Base-by-base conservation (phyloP, 1,140 invertebrate genomes). In the Chrysomallon squamiferum region DNA sequence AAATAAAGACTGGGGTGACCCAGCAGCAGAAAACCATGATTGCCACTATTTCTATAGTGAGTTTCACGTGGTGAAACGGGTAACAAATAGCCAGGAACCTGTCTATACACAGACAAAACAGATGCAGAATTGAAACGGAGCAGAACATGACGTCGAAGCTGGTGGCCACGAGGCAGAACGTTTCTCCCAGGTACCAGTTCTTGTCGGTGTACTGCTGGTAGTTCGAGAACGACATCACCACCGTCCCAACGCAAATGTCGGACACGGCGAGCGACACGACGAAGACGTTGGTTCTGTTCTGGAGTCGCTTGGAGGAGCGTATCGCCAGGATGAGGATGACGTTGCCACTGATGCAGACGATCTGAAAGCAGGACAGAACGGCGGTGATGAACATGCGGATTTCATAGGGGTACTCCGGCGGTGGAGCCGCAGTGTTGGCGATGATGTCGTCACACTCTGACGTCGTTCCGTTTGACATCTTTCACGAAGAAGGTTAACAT, bases 91-190 rank as follows among this genome's bases (percentile, higher is more conserved):
- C 96, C 73, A 98, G 95, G 86, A 98, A 99, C 45, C 96, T 89
- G 87, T 99, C 97, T 73, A 99, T 89, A 47, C 95, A 96, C 82
- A 99, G 97, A 71, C 96, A 97, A 84, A 95, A 98, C 65, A 99
- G 88, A 87, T 99, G 98, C 62, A 99, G 89, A 74, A 99, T 99
- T 66, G 96, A 98, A 30, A 97, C 95, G 45, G 97, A 99, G 73
- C 93, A 97, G 86, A 96, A 98, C 94, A 98, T 97, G 74, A 99
- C 96, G 87, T 99, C 97, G 85, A 97, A 96, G 54, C 95, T 95
- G 67, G 97, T 94, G 94, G 96, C 98, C 27, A 95, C 95, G 86
- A 97, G 94, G 88, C 97, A 99, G 87, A 98, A 95, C 77, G 93
- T 90, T 59, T 92, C 90, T n/a, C 96, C 96, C 80, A 99, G 98